phyloP scores from a whole-genome alignment of 2,888 invertebrate genomes.

The Heteromurus nitidus region DNA sequence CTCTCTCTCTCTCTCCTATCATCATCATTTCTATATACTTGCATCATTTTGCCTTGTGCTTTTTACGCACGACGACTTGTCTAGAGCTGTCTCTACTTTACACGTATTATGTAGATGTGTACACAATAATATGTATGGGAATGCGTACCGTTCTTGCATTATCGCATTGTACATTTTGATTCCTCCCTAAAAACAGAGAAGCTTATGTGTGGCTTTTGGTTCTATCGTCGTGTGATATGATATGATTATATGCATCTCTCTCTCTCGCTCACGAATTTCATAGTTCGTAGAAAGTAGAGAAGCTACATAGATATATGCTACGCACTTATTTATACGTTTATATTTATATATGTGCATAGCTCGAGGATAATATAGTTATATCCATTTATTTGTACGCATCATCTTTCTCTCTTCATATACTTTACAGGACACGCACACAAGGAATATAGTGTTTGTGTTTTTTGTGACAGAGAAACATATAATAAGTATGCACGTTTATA shows the following conservation, averaged over 20 bases:
- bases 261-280: slow-evolving; percentile 12
- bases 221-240: slow-evolving; percentile 27
- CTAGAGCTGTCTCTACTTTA: slow-evolving; percentile 17
- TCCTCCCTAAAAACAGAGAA: not conserved
- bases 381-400: too few species aligned
- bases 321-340: too few species aligned
- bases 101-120: not conserved
- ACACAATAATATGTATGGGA: not conserved
- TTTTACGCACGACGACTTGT: slow-evolving; percentile 27
- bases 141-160: not conserved
- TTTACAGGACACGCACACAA: too few species aligned
- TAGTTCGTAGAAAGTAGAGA: slow-evolving; percentile 26
- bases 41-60: slow-evolving; percentile 13
- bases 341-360: too few species aligned
- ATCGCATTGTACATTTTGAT: not conserved
- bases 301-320: too few species aligned
- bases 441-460: not conserved
- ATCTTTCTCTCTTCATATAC: too few species aligned
- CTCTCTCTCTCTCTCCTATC: too few species aligned
- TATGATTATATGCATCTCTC: slow-evolving; percentile 30
- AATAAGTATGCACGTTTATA: not conserved
- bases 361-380: too few species aligned
- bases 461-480: not conserved
- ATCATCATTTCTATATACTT: too few species aligned
- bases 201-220: slow-evolving; percentile 27